Evolutionary conservation across 2,888 invertebrate genomes (phyloP).

Genomic region (Epiblema foenella): DNA sequence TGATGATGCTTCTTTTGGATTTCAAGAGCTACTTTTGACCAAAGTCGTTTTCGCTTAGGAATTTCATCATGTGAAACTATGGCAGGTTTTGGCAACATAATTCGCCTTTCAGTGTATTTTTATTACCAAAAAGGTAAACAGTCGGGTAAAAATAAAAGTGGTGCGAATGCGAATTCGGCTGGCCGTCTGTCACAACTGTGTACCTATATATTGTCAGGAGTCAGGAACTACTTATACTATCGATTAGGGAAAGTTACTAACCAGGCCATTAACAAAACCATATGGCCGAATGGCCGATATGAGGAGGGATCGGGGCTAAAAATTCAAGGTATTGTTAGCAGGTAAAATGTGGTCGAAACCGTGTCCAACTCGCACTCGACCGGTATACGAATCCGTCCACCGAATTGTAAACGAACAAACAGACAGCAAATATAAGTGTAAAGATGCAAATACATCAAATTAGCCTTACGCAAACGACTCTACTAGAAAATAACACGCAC

Average conservation of each 20-base stretch:
- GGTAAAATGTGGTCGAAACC: no score
- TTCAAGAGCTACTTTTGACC: conserved; percentile 20
- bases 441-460: conserved; percentile 4
- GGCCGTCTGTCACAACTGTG: no score
- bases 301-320: no score
- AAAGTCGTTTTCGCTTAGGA: conserved; percentile 26
- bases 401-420: not conserved
- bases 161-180: no score
- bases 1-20: not conserved
- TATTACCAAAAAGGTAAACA: no score
- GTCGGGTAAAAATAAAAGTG: no score
- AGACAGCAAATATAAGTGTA: conserved; percentile 12
- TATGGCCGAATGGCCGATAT: no score
- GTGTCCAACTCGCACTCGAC: not conserved
- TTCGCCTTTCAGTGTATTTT: not conserved
- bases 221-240: no score
- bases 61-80: conserved; percentile 23
- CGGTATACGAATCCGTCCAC: conserved; percentile 1
- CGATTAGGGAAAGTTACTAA: no score
- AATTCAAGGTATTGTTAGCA: no score
- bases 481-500: not conserved
- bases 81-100: conserved; percentile 34
- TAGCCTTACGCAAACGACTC: not conserved
- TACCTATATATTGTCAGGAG: no score
- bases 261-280: no score